phyloP scores from a whole-genome alignment of 2,888 invertebrate genomes.

The Conistra vaccinii region DNA sequence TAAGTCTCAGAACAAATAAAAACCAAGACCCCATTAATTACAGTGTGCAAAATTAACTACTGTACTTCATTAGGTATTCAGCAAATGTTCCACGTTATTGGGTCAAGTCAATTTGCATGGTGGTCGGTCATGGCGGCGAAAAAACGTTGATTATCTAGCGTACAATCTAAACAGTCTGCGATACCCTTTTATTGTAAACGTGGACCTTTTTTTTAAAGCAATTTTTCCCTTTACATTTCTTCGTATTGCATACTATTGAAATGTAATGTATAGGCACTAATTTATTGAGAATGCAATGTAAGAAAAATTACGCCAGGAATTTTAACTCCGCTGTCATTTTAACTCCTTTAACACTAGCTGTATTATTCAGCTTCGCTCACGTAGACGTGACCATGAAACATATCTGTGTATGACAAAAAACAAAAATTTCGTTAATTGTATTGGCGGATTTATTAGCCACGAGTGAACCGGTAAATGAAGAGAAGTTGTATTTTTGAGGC shows the following conservation, averaged over 20 bases:
- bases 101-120: conserved; percentile 66
- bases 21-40: conserved; percentile 27
- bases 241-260: neutral
- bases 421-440: neutral
- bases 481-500: neutral
- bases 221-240: conserved; percentile 14
- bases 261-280: neutral
- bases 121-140: conserved; percentile 39
- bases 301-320: neutral
- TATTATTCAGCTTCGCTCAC: too few species aligned
- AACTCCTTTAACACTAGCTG: too few species aligned
- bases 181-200: conserved; percentile 24
- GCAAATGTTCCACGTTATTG: conserved; percentile 53
- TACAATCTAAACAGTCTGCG: conserved; percentile 51
- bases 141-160: conserved; percentile 49
- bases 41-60: conserved; percentile 34
- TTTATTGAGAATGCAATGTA: neutral
- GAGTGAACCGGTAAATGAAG: too few species aligned
- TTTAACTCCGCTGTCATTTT: too few species aligned
- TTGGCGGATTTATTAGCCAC: neutral
- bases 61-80: conserved; percentile 55
- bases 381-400: neutral
- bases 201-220: neutral
- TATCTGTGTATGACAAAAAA: neutral
- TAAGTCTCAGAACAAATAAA: neutral